Base-by-base conservation (phyloP, 2,113 vertebrate genomes). In the Genyomyrus donnyi region DNA sequence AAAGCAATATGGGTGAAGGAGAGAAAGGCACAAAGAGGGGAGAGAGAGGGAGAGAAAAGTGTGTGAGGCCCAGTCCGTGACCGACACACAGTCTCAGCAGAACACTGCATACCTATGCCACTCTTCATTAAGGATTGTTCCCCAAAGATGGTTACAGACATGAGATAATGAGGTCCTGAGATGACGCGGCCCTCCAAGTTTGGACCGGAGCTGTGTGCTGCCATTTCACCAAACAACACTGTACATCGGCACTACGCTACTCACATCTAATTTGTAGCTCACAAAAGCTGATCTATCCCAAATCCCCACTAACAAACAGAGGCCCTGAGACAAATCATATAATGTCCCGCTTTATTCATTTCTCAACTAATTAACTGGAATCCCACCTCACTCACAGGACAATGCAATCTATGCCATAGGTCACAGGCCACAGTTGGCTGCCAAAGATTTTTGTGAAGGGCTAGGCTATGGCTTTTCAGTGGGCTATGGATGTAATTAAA, bases 281-380 rank as follows among this genome's bases (percentile, higher is more conserved):
- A 98, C 97, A 98, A 99, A 98, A 97, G 97, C 96, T 97, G 97
- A 98, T 97, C 95, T 95, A 94, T 89, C 93, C 92, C 94, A 97
- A 97, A 97, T 97, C 96, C 96, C 94, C 95, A 91, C 96, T 96
- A 97, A 97, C 96, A 97, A 97, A 96, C 96, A 89, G 90, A 94
- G 93, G 95, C 94, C 95, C 93, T 93, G 95, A 96, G 96, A 96
- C 95, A 96, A 96, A 96, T 95, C 96, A 95, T 96, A 96, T 97
- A 97, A 97, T 95, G 95, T 97, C 96, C 95, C 95, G 92, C 95
- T 96, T 95, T 95, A 96, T 97, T 97, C 96, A 96, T 96, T 97
- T 97, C 95, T 93, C 94, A 94, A 96, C 97, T 98, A 98, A 99
- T 99, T 99, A 98, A 98, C 98, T 98, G 96, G 96, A 97, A 98